Evolutionary conservation across 2,888 invertebrate genomes (phyloP), one percentile per base, ranked within the genome.

Genomic region (Caenorhabditis zanzibari): DNA sequence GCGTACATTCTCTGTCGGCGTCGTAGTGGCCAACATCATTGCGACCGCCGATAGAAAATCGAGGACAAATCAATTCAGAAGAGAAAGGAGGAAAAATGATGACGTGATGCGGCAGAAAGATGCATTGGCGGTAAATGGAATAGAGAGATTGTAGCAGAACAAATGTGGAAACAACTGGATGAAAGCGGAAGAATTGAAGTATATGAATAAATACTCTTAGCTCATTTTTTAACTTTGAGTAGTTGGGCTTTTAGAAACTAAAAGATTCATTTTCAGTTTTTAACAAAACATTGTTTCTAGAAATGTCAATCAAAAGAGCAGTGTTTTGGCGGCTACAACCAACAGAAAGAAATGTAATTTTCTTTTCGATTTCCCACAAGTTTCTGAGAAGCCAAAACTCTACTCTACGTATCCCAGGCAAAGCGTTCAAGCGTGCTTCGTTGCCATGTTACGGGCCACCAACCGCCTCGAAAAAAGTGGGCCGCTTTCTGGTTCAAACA

Each of bases 1-100:
- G 28, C 44, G 16, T 52, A 52, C 52, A 28, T 52, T 66, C 52
- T 66, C 66, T 9, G 28, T 63, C 63, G 63, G 19, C 44, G 26
- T 44, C 9, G 44, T 26, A 56, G 47, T 47, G 3, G 19, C 19
- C 28, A 56, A 12, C n/a, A 35, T 58, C 35, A 16, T 28, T 28
- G 32, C 19, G 63, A n/a, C 26, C 47, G 22, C 64, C 49, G 64
- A 47, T 26, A 47, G 49, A 49, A 66, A 49, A 66, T 66, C 52
- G 66, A 66, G 66, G 66, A 52, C 66, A 47, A 66, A 66, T 52
- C 66, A 66, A 66, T 54, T 54, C 69, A 56, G 26, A 54, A 38
- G 49, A 66, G 32, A 52, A 66, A n/a, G 28, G 32, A n/a, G 59
- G 28, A 10, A n/a, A 26, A 19, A 19, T 6, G 71, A 71, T 44